Base-by-base conservation (phyloP, 2,888 invertebrate genomes). In the Nomada ruficornis region DNA sequence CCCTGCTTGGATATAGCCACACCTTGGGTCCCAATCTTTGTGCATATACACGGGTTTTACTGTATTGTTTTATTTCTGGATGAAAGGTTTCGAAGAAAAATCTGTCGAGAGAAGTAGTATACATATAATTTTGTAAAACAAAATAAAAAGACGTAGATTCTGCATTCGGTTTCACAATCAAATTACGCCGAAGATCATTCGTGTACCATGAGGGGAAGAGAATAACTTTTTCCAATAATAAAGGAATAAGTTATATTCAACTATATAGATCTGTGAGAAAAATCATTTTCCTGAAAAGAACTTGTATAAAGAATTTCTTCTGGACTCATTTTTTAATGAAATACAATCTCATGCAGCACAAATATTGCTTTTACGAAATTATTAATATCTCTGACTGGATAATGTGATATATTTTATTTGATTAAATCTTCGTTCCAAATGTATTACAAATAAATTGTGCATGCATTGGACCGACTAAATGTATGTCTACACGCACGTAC, bases 271-370 rank as follows among this genome's bases (percentile, higher is more conserved):
- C 20, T 54, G 20, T 20, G 36, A 54, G 1, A 15, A 54, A 42
- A 54, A 54, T 54, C 20, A 36, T 67, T 20, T 36, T 20, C 15
- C 52, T 7, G 20, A 13, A 54, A 15, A 54, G 29, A 54, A 54
- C 20, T n/a, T 15, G 9, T 15, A 10, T 3, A 36, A 36, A 20
- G 52, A 29, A 67, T 11, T 36, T 67, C 13, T n/a, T 67, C 29
- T 15, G 20, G 15, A 67, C 9, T 67, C 36, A 67, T 67, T 67
- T 67, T 67, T 36, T 15, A 54, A 54, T 26, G 52, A 50, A 13
- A 2, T 52, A 20, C 10, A n/a, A 4, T 9, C 20, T 2, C 20
- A 18, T 13, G 47, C 13, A 47, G 47, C 47, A 47, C 13, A 47
- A 15, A 15, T 47, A 47, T 10, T 13, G 29, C 13, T 47, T 10